Evolutionary conservation across 2,113 vertebrate genomes (phyloP).

Genomic region (Phyllostomus hastatus): DNA sequence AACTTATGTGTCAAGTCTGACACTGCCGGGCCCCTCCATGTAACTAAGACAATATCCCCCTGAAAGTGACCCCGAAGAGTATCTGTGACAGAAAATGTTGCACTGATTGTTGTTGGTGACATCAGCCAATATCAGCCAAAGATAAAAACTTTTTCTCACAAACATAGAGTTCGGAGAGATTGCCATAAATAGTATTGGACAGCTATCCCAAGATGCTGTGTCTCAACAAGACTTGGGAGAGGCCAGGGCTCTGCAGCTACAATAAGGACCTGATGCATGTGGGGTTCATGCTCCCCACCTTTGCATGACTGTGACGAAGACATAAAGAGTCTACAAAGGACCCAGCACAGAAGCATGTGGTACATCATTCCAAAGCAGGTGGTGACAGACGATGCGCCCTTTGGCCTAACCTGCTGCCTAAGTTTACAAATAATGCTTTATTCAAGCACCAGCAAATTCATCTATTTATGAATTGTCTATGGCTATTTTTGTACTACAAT

Average conservation of each 20-base stretch:
- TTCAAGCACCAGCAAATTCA: neutral
- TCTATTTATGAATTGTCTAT: neutral
- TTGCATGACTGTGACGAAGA: neutral
- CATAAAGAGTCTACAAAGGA: neutral
- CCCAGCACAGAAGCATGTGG: neutral
- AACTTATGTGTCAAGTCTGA: slow-evolving; percentile 21
- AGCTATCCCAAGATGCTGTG: neutral
- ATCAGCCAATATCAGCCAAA: neutral
- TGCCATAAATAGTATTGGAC: neutral
- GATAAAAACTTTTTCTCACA: neutral
- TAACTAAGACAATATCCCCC: neutral
- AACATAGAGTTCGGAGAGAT: neutral
- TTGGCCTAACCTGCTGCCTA: neutral
- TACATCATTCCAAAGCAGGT: neutral
- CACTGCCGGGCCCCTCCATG: neutral
- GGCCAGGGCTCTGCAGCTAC: no score
- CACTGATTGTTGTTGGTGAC: neutral
- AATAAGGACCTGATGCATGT: rapidly evolving
- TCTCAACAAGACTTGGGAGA: neutral
- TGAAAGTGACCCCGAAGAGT: neutral
- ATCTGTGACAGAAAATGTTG: neutral
- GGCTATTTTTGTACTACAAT: neutral
- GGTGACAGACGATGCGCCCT: no score
- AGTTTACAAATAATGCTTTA: neutral
- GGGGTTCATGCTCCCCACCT: rapidly evolving